phyloP scores from a whole-genome alignment of 2,113 vertebrate genomes.

The Ovibos moschatus region DNA sequence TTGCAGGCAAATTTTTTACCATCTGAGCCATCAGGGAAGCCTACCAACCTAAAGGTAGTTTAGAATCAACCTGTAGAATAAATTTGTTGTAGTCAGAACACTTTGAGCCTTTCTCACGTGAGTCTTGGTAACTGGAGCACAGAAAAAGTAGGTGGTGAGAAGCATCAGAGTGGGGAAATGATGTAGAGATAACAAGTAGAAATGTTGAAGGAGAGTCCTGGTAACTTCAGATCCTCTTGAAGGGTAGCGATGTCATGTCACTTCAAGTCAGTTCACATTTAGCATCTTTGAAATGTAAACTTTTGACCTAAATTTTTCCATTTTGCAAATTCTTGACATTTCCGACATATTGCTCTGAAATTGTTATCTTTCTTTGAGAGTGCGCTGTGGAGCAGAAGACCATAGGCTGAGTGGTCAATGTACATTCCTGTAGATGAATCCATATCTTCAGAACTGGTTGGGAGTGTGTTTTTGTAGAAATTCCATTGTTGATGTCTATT shows the following conservation, averaged over 20 bases:
- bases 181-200: background rate
- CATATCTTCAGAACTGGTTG: background rate
- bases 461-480: slow-evolving; percentile 41
- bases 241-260: background rate
- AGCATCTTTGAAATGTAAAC: background rate
- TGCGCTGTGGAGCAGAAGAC: background rate
- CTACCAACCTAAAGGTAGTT: background rate
- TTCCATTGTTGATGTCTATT: slow-evolving; percentile 46
- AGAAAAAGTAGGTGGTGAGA: background rate
- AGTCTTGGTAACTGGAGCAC: background rate
- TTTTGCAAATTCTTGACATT: background rate
- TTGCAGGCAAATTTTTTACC: background rate
- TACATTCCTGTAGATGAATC: background rate
- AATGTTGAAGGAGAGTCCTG: background rate
- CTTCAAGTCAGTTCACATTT: background rate
- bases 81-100: too few relatives aligned
- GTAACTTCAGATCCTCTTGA: background rate
- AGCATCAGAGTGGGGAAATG: background rate
- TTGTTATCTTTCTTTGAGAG: background rate
- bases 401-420: background rate
- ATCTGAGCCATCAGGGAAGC: background rate
- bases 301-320: background rate
- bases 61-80: background rate
- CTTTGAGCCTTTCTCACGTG: background rate
- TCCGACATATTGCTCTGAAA: background rate